Percentiles rank a stretch among this genome's conserved stretches.
Conservation (phyloP, 30 jellyfish, hydroid and myxozoan genomes). For the Hydractinia echinata region DNA sequence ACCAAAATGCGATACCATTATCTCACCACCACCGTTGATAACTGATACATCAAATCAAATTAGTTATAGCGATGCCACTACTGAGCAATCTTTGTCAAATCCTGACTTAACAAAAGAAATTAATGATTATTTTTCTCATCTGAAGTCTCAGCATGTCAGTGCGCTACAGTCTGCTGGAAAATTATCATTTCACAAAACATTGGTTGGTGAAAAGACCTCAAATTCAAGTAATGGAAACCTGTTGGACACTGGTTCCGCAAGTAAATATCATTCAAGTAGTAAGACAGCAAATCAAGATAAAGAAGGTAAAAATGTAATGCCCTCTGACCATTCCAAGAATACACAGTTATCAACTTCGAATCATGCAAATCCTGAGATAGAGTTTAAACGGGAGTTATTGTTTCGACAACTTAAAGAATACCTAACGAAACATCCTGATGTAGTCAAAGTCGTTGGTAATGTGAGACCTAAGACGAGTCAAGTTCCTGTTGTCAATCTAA, state of each 20-base stretch:
- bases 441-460: conserved; percentile 14
- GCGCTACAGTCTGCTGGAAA: background rate
- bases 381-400: conserved; percentile 18
- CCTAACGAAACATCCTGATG: conserved; percentile 6
- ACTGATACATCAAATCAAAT: too few relatives aligned
- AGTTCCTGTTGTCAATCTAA: background rate
- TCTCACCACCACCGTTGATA: too few relatives aligned
- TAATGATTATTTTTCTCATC: background rate
- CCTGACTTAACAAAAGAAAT: background rate
- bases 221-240: background rate
- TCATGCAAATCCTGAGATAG: background rate
- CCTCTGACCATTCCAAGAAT: background rate
- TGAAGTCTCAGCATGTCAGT: background rate
- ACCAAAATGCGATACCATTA: too few relatives aligned
- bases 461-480: background rate
- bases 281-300: background rate
- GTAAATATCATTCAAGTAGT: background rate
- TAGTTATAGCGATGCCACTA: too few relatives aligned
- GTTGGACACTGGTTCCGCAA: background rate
- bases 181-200: background rate
- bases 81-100: too few relatives aligned
- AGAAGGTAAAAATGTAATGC: background rate
- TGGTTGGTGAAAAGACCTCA: background rate
- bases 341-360: background rate
- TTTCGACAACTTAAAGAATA: conserved; percentile 15